Conservation (phyloP, 1,140 invertebrate genomes). For the Nasonia giraulti region DNA sequence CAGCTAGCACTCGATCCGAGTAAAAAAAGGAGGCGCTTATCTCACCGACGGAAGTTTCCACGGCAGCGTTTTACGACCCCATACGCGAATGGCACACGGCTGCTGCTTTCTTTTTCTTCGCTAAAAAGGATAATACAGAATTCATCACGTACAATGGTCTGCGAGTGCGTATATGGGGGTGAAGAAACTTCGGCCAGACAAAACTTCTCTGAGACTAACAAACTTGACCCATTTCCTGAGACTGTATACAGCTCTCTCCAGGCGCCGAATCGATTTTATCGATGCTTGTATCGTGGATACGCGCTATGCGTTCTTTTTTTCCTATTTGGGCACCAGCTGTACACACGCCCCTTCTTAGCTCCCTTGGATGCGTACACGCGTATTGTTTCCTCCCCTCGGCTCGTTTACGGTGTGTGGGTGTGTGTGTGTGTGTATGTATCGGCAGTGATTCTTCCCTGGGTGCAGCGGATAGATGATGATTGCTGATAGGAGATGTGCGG, state of each 20-base stretch:
- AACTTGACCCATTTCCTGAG: conserved; percentile 14
- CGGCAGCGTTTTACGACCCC: background rate
- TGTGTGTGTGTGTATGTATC: background rate
- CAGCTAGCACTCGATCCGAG: background rate
- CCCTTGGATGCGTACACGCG: no score
- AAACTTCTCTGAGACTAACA: background rate
- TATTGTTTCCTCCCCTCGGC: background rate
- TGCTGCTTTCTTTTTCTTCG: background rate
- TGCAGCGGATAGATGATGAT: background rate
- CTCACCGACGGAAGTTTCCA: background rate
- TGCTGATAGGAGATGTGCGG: background rate
- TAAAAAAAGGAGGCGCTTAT: background rate
- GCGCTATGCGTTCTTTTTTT: no score
- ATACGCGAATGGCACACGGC: background rate
- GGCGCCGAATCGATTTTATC: conserved; percentile 5
- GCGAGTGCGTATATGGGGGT: background rate
- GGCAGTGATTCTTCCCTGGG: background rate
- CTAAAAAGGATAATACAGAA: conserved; percentile 16
- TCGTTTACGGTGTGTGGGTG: background rate
- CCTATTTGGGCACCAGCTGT: no score
- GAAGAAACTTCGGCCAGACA: background rate
- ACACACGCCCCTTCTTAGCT: no score
- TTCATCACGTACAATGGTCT: conserved; percentile 2
- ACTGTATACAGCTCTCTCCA: background rate
- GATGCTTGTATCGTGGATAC: background rate